A percentile compares a stretch with the other conserved stretches of the same genome.
Conservation (phyloP, 2,888 invertebrate genomes). For the Siphonodentalium dalli region DNA sequence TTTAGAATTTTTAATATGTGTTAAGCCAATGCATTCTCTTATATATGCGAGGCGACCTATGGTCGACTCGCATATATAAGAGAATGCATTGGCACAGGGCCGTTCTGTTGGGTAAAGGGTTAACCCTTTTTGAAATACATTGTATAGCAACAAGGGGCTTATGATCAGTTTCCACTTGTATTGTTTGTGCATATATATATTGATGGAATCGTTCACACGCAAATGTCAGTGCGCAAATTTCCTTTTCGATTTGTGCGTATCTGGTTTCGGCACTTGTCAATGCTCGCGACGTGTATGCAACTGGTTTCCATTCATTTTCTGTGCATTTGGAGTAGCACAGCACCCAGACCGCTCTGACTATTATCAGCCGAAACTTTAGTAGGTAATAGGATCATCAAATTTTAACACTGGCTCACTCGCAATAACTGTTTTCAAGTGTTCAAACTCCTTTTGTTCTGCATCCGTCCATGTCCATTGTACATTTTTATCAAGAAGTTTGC, state of each 20-base stretch:
- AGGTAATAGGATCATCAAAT: not conserved
- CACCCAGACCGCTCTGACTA: not conserved
- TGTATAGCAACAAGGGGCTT: too few relatives aligned
- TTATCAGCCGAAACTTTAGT: not conserved
- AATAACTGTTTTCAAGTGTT: not conserved
- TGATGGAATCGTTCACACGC: conserved; percentile 8
- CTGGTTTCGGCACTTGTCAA: not conserved
- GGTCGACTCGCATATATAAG: too few relatives aligned
- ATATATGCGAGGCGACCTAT: too few relatives aligned
- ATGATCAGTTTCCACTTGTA: too few relatives aligned
- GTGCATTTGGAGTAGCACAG: not conserved
- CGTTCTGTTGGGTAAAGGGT: too few relatives aligned
- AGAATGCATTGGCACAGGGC: too few relatives aligned
- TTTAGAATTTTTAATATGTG: too few relatives aligned
- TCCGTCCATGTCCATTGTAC: conserved; percentile 4
- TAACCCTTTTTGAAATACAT: too few relatives aligned
- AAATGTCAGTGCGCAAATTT: conserved; percentile 1
- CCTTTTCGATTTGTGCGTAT: not conserved
- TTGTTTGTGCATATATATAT: too few relatives aligned
- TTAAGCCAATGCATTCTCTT: too few relatives aligned
- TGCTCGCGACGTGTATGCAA: not conserved
- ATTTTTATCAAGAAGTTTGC: not conserved
- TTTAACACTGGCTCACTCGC: not conserved
- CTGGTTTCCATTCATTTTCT: not conserved
- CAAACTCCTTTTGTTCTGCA: conserved; percentile 1